These are phyloP conservation scores for Nibea albiflora DNA, from an alignment of 2,113 vertebrate species.

Conservation along the genomic window DNA sequence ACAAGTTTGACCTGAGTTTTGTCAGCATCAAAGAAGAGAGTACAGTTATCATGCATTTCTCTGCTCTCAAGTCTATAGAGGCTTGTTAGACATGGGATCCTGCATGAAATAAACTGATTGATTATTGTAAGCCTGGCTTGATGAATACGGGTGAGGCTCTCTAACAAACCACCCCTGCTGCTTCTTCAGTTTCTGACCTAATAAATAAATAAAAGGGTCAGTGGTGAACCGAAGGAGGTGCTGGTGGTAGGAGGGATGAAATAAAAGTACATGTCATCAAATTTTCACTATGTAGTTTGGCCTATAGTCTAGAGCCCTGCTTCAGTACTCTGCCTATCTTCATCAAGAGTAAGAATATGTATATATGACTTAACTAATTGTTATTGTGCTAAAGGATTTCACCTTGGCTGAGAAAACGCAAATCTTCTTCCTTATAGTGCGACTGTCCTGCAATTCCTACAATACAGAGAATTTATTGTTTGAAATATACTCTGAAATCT, in stretches of 20 bases:
- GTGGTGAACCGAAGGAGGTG: background rate
- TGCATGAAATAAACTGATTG: background rate
- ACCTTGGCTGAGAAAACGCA: background rate
- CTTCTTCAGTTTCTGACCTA: background rate
- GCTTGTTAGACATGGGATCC: background rate
- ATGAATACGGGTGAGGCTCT: background rate
- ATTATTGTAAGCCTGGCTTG: background rate
- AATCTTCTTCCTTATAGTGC: background rate
- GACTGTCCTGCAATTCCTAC: background rate
- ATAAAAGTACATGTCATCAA: background rate
- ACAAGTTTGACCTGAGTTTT: background rate
- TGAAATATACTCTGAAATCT: background rate
- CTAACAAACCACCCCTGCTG: background rate
- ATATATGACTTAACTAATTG: background rate
- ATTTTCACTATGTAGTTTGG: background rate
- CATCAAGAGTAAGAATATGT: background rate
- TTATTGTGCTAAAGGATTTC: background rate
- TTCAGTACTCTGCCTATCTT: background rate
- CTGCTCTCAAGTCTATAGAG: background rate
- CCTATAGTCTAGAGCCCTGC: background rate
- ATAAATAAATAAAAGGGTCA: background rate
- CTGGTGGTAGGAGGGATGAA: background rate
- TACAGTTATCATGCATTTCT: background rate
- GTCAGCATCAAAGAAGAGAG: background rate
- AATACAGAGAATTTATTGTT: conserved; percentile 3